phyloP scores from a whole-genome alignment of 2,113 vertebrate species.

The Pontoporia blainvillei region DNA sequence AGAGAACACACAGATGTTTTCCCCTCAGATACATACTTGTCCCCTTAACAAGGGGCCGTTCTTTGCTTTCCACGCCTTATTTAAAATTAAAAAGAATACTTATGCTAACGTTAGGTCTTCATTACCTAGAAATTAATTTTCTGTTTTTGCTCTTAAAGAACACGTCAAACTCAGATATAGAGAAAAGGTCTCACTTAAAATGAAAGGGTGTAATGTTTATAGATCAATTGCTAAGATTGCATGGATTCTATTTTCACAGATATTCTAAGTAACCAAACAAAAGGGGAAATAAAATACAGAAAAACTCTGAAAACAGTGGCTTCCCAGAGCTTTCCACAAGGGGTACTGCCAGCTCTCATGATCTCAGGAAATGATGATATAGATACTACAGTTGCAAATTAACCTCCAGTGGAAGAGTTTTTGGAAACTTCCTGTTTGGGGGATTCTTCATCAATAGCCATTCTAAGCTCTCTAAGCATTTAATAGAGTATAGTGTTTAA shows the following conservation, averaged over 20 bases:
- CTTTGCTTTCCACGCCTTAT: not conserved
- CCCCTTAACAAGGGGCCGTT: not conserved
- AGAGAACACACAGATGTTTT: not conserved
- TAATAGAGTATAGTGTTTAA: not conserved
- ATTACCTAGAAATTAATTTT: constrained; percentile 2
- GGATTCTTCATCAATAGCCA: constrained; percentile 18
- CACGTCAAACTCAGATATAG: not conserved
- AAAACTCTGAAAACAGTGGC: not conserved
- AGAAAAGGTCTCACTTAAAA: constrained; percentile 12
- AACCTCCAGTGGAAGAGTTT: not conserved
- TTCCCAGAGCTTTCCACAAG: constrained; percentile 25
- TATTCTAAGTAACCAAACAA: constrained; percentile 42
- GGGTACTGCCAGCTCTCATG: not conserved
- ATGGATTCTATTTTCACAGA: constrained; percentile 1
- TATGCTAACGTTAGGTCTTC: not conserved
- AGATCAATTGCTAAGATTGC: not conserved
- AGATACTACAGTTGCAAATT: constrained; percentile 15
- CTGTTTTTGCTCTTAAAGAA: constrained; percentile 14
- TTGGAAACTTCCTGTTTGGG: constrained; percentile 38
- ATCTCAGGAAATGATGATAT: constrained; percentile 36
- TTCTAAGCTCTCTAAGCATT: constrained; percentile 4
- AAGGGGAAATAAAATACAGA: constrained; percentile 47
- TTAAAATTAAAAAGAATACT: constrained; percentile 34
- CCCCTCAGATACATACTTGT: not conserved
- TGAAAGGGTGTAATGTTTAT: not conserved